A percentile compares a stretch with the other conserved stretches of the same genome.
Evolutionary conservation across 1,140 invertebrate species (phyloP).

Genomic region (Trachelipus rathkii): DNA sequence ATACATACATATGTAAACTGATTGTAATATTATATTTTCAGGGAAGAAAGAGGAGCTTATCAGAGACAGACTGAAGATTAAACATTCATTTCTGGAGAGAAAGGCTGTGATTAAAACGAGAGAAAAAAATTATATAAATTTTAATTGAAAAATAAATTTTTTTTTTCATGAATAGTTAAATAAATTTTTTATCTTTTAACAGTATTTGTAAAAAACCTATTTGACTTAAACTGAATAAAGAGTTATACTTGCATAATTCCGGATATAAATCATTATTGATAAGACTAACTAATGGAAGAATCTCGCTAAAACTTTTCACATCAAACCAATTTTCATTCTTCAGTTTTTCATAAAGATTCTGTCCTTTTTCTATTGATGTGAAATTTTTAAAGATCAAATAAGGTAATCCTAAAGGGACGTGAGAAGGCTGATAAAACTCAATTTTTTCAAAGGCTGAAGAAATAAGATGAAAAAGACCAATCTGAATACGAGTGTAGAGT

Average conservation of each 20-base stretch:
- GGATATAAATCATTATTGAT: not conserved
- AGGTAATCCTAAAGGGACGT: not conserved
- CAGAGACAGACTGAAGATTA: too few species aligned
- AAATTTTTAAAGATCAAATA: not conserved
- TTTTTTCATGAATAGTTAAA: too few species aligned
- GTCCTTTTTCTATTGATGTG: not conserved
- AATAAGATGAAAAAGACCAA: slow-evolving; percentile 6
- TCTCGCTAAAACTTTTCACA: not conserved
- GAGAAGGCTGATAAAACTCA: slow-evolving; percentile 12
- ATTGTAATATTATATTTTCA: too few species aligned
- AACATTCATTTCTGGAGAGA: too few species aligned
- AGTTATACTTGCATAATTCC: not conserved
- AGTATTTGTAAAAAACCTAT: not conserved
- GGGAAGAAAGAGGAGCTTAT: too few species aligned
- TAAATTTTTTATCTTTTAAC: not conserved
- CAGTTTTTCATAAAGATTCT: not conserved
- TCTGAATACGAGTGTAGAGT: slow-evolving; percentile 17
- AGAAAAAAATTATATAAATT: too few species aligned
- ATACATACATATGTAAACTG: too few species aligned
- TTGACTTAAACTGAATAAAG: not conserved
- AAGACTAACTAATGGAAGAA: not conserved
- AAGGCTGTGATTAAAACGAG: too few species aligned
- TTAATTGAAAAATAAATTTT: too few species aligned
- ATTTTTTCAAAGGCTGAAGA: slow-evolving; percentile 12
- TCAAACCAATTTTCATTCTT: not conserved